A percentile compares a stretch with the other conserved stretches of the same genome.
phyloP scores from a whole-genome alignment of 2,888 invertebrate genomes.

The Melipona bicolor region DNA sequence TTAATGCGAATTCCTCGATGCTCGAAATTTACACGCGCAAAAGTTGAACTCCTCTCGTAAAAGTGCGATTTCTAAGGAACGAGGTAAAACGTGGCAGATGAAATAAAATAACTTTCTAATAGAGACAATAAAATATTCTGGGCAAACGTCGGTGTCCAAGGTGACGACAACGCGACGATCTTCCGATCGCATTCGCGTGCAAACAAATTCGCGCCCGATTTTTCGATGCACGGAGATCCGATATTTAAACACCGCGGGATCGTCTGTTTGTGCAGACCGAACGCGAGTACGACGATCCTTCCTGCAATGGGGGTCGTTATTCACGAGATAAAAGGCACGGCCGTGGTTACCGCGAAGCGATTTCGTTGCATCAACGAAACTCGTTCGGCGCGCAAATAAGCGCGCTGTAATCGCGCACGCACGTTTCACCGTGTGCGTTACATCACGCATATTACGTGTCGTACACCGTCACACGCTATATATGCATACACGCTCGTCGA shows the following conservation, averaged over 20 bases:
- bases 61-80: neutral
- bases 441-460: slow-evolving; percentile 57
- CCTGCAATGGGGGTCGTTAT: slow-evolving; percentile 39
- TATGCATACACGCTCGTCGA: slow-evolving; percentile 47
- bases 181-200: neutral
- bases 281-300: slow-evolving; percentile 15
- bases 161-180: neutral
- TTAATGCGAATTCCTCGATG: slow-evolving; percentile 7
- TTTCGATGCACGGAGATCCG: neutral
- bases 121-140: too few species aligned
- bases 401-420: slow-evolving; percentile 47
- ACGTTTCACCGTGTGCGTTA: slow-evolving; percentile 41
- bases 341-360: slow-evolving; percentile 35
- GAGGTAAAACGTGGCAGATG: too few species aligned
- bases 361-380: slow-evolving; percentile 55
- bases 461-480: slow-evolving; percentile 5
- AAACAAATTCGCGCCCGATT: neutral
- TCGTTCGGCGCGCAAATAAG: slow-evolving; percentile 52
- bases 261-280: slow-evolving; percentile 15
- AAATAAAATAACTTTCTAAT: too few species aligned
- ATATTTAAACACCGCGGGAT: slow-evolving; percentile 20
- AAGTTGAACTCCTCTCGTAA: neutral
- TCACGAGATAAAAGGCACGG: slow-evolving; percentile 38
- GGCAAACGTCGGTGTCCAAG: too few species aligned
- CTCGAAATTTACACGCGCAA: neutral